Conservation (phyloP, 2,888 invertebrate species). For the Nymphalis polychloros region DNA sequence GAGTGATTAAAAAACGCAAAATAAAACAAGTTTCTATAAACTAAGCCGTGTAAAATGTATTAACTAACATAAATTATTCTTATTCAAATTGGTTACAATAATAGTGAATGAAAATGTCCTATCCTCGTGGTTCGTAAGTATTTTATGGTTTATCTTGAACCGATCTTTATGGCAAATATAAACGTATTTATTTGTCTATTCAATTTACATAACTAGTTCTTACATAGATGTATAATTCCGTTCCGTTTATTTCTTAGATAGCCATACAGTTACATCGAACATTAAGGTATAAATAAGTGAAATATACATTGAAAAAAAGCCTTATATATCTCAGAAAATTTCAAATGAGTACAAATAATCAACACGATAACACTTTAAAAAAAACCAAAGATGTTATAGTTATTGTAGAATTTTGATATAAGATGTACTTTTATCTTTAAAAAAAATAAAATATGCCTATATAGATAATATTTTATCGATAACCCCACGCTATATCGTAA, state of each 20-base stretch:
- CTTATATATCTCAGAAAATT: too few species aligned
- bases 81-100: neutral
- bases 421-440: neutral
- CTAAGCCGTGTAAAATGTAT: neutral
- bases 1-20: too few species aligned
- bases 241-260: constrained; percentile 33
- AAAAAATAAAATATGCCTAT: constrained; percentile 10
- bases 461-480: constrained; percentile 15
- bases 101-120: neutral
- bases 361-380: too few species aligned
- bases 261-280: constrained; percentile 22
- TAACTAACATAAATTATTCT: neutral
- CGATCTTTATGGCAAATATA: constrained; percentile 13
- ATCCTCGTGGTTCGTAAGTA: neutral
- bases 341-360: too few species aligned
- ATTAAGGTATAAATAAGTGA: constrained; percentile 10
- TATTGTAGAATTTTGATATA: neutral
- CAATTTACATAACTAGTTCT: constrained; percentile 37
- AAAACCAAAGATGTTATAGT: too few species aligned
- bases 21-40: too few species aligned
- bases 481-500: constrained; percentile 9
- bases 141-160: neutral
- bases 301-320: too few species aligned
- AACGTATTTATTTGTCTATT: constrained; percentile 23
- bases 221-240: constrained; percentile 20